Percentiles rank a stretch among this genome's conserved stretches.
phyloP scores from a whole-genome alignment of 2,113 vertebrate species.

The Hucho hucho region DNA sequence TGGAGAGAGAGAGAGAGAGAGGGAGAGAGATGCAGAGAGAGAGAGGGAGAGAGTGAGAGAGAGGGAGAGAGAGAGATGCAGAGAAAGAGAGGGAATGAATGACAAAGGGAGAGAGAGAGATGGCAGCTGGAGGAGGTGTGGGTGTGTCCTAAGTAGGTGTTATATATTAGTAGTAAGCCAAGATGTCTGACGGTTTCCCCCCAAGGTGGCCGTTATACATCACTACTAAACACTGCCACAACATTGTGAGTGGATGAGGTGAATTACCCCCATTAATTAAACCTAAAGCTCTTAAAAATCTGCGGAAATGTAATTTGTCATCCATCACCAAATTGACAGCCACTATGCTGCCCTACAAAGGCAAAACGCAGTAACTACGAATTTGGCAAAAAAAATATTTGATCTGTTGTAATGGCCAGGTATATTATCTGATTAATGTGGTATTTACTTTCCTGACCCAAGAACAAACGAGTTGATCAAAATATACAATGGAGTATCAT shows the following conservation, averaged over 20 bases:
- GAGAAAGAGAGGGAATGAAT: background rate
- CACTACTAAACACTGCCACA: slow-evolving; percentile 12
- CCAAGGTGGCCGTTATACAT: background rate
- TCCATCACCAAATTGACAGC: slow-evolving; percentile 24
- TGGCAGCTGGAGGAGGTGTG: background rate
- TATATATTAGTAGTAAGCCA: background rate
- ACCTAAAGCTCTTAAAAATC: slow-evolving; percentile 38
- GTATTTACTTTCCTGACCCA: too few relatives aligned
- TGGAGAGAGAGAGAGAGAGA: background rate
- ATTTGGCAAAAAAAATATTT: too few relatives aligned
- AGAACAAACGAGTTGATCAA: too few relatives aligned
- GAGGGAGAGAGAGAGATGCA: background rate
- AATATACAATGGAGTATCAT: too few relatives aligned
- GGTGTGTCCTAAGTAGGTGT: background rate
- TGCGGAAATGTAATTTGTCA: slow-evolving; percentile 46
- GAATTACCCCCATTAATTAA: slow-evolving; percentile 35
- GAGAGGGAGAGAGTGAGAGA: background rate
- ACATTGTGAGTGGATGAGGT: slow-evolving; percentile 8
- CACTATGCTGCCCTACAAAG: background rate
- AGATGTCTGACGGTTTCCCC: background rate
- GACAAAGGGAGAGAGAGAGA: background rate
- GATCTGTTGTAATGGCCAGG: too few relatives aligned
- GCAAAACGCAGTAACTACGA: too few relatives aligned
- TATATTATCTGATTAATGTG: too few relatives aligned
- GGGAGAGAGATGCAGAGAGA: too few relatives aligned